phyloP scores from a whole-genome alignment of 2,797 vertebrate species.

The Acrossocheilus fasciatus region DNA sequence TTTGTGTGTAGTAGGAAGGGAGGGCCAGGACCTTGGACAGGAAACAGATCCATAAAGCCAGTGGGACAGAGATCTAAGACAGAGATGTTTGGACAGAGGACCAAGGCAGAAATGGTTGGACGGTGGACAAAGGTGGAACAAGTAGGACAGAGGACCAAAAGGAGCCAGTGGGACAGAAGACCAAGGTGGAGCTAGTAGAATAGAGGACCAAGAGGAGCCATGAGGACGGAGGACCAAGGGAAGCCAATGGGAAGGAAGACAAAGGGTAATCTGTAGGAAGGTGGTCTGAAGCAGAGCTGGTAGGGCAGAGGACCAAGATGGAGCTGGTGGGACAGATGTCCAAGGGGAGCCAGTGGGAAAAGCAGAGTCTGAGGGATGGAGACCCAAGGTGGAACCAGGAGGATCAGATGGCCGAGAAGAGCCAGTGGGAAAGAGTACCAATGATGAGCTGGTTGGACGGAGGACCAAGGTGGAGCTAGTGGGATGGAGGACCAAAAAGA shows the following conservation, averaged over 20 bases:
- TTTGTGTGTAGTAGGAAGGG: not conserved
- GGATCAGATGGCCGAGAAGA: not conserved
- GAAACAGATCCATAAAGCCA: not conserved
- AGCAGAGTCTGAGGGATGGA: too few species aligned
- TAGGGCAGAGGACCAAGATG: not conserved
- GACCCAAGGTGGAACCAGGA: not conserved
- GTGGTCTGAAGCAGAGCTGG: not conserved
- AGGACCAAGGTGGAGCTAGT: not conserved
- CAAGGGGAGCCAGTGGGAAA: too few species aligned
- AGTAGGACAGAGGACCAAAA: too few species aligned
- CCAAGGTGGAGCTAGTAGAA: too few species aligned
- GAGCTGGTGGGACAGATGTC: not conserved
- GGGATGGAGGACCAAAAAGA: too few species aligned
- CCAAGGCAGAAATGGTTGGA: too few species aligned
- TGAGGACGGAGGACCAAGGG: not conserved
- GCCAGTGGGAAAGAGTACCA: not conserved
- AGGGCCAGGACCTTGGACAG: not conserved
- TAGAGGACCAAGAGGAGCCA: not conserved
- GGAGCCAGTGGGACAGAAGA: too few species aligned
- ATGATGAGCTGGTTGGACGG: too few species aligned
- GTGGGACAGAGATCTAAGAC: not conserved
- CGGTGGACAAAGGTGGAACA: not conserved
- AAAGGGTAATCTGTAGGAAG: too few species aligned
- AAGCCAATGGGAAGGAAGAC: fast-evolving
- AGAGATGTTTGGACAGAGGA: too few species aligned